Evolutionary conservation across 1,140 invertebrate species (phyloP), one percentile per base, ranked within the genome.

Genomic region (Pseudomyrmex pallidus): DNA sequence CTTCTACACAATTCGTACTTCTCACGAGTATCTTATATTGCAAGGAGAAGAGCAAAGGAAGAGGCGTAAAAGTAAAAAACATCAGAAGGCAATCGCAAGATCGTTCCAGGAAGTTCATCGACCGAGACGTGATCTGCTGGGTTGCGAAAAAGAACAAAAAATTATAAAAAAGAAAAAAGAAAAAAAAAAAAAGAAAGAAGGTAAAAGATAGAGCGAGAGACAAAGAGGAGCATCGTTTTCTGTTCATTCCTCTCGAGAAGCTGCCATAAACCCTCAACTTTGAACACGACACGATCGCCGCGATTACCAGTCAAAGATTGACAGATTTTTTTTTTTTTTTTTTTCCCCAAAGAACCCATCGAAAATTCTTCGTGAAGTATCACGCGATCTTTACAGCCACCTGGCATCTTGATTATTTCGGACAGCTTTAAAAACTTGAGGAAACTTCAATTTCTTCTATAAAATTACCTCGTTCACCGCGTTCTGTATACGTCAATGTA

Each of bases 81-180:
- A 87, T 87, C 74, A 57, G 66, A 84, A 85, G 82, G 87, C 85
- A 87, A 88, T 87, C 82, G 74, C 70, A 77, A 88, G 83, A 88
- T 88, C 83, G 87, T 88, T 88, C 87, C 87, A 80, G 86, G 72
- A 88, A 88, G 87, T 88, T 88, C 86, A 87, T 85, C 76, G 85
- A 88, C 86, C 86, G 83, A 76, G 82, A 76, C 86, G 86, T 72
- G 85, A 82, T 88, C 86, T 64, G 74, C 63, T 77, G 87, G 70
- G 57, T 54, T 73, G 83, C 54, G 54, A 85, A 77, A 76, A 78
- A 64, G 72, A 85, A 85, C 48, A 87, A 88, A 87, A 87, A 73
- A 85, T 85, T 82, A 88, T 87, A 54, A 25, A 73, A 35, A 87
- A 54, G 20, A 73, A 35, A 87, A 88, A 87, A 87, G 67, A 85